phyloP scores from a whole-genome alignment of 1,140 invertebrate species.

The Helicoverpa zea region DNA sequence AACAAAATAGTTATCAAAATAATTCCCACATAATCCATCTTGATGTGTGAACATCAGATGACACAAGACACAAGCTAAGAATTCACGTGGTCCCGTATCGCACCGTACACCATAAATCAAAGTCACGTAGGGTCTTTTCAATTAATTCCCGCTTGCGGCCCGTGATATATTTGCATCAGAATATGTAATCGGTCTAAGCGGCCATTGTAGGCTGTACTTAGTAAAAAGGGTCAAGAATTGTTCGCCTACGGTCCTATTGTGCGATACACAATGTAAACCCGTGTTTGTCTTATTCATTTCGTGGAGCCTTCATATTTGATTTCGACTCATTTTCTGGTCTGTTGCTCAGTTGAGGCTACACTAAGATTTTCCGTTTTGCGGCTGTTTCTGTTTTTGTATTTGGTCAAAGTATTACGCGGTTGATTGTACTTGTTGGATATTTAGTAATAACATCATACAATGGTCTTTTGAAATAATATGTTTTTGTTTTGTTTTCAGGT shows the following conservation, averaged over 20 bases:
- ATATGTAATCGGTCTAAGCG: constrained; percentile 76
- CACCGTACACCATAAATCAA: constrained; percentile 72
- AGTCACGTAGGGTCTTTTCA: constrained; percentile 80
- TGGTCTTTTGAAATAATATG: constrained; percentile 10
- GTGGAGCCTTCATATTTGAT: constrained; percentile 76
- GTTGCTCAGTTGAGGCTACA: constrained; percentile 55
- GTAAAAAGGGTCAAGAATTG: constrained; percentile 82
- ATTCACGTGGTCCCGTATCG: constrained; percentile 50
- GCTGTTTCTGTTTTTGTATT: constrained; percentile 46
- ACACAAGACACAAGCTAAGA: constrained; percentile 37
- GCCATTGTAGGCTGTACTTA: constrained; percentile 72
- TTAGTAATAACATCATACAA: not conserved
- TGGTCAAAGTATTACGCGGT: constrained; percentile 27
- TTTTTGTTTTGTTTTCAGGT: constrained; percentile 44
- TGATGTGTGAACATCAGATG: constrained; percentile 12
- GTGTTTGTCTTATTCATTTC: constrained; percentile 76
- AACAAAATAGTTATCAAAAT: constrained; percentile 8
- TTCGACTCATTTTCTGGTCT: constrained; percentile 64
- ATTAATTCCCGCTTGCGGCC: constrained; percentile 78
- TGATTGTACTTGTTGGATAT: constrained; percentile 24
- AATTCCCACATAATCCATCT: constrained; percentile 33
- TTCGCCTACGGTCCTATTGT: constrained; percentile 69
- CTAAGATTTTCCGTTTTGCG: constrained; percentile 56
- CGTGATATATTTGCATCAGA: constrained; percentile 79
- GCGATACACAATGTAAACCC: constrained; percentile 57